Evolutionary conservation across 2,113 vertebrate genomes (phyloP).

Genomic region (Halcyon malimbica): DNA sequence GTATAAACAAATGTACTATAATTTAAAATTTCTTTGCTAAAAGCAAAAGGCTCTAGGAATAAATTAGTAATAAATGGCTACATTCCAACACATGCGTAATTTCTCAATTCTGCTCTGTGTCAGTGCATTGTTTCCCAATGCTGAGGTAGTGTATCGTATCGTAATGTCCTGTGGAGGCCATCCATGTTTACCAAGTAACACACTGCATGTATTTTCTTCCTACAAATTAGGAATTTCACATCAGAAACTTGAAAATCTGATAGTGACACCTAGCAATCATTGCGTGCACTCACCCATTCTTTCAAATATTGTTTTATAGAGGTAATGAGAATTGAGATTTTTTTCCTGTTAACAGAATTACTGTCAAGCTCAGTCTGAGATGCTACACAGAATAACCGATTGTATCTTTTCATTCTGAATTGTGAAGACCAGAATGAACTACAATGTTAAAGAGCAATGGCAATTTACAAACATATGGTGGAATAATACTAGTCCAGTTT

Average conservation of each 20-base stretch:
- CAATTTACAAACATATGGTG: neutral
- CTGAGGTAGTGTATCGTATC: neutral
- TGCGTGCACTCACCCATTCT: neutral
- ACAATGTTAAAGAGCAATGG: neutral
- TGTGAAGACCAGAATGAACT: neutral
- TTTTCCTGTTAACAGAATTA: neutral
- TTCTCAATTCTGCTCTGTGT: neutral
- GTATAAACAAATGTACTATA: neutral
- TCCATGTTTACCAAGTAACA: neutral
- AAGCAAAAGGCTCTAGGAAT: neutral
- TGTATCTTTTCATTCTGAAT: neutral
- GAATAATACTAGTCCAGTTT: neutral
- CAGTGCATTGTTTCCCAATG: neutral
- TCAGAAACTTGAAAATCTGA: neutral
- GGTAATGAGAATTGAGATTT: neutral
- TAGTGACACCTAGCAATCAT: neutral
- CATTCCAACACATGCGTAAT: neutral
- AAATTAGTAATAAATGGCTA: neutral
- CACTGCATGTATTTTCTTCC: neutral
- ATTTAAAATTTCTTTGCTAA: conserved; percentile 1
- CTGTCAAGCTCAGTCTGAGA: neutral
- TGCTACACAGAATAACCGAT: neutral
- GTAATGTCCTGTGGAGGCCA: neutral
- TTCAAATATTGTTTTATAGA: neutral
- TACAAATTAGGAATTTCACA: neutral